These are phyloP conservation scores for Ranitomeya variabilis DNA, from an alignment of 2,113 vertebrate species.

Conservation along the genomic window DNA sequence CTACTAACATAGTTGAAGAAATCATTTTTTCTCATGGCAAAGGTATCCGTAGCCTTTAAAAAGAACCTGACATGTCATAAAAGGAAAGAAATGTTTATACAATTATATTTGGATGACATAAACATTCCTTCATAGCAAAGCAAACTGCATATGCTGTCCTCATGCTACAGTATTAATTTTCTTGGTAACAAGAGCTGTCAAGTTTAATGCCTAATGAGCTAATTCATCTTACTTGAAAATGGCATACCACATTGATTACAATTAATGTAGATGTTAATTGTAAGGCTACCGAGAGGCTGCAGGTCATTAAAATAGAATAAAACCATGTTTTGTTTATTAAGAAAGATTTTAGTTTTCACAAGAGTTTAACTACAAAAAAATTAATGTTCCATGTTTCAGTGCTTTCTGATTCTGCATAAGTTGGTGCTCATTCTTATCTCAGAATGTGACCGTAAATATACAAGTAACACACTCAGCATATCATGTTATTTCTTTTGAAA, in stretches of 20 bases:
- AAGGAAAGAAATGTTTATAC: background rate
- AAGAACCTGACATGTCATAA: background rate
- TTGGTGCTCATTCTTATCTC: background rate
- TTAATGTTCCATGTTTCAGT: background rate
- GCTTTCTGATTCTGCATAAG: background rate
- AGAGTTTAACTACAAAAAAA: background rate
- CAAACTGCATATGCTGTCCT: background rate
- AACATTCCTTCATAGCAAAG: background rate
- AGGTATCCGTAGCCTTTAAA: background rate
- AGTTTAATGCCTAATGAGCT: slow-evolving; percentile 36
- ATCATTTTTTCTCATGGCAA: no score
- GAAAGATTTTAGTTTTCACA: background rate
- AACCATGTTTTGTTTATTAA: background rate
- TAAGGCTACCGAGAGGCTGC: background rate
- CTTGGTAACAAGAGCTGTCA: slow-evolving; percentile 37
- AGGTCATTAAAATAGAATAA: slow-evolving; percentile 45
- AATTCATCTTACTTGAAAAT: slow-evolving; percentile 45
- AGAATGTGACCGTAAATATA: background rate
- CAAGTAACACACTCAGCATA: background rate
- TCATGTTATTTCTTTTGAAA: background rate
- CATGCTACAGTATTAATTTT: slow-evolving; percentile 34
- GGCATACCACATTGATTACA: slow-evolving; percentile 49
- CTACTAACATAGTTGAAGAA: no score
- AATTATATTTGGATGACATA: background rate
- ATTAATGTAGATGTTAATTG: slow-evolving; percentile 50